Evolutionary conservation across 2,797 vertebrate genomes (phyloP), one percentile per base, ranked within the genome.

Genomic region (Steatocranus sp.): DNA sequence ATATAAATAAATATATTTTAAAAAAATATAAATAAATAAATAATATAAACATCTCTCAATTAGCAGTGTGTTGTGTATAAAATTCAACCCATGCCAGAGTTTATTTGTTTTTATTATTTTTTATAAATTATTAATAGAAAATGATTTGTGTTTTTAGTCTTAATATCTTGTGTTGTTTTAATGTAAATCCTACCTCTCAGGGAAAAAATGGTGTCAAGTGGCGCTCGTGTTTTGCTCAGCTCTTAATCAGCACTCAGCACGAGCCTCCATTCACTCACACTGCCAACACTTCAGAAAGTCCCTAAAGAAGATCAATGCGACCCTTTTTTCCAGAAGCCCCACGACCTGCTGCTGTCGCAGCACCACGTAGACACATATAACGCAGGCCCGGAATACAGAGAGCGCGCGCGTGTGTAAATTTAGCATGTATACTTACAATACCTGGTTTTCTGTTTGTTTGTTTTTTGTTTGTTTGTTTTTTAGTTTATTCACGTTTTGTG

Each of bases 191-290:
- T 43, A 78, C 83, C 75, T 84, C 87, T 83, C 48, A 83, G 78
- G 79, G 56, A 73, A 84, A 90, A 46, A 86, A 91, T 4, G 86
- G 89, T 78, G 92, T 90, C 83, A 90, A 89, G 87, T 91, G 89
- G 82, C 80, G 84, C 82, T 56, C n/a, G 82, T 83, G 84, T 88
- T 91, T 80, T 81, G 61, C 79, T 18, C 83, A 75, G 70, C 91
- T 91, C 88, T 92, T 93, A 88, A 94, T 94, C 94, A 93, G 91
- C 91, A 88, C 91, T 92, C 91, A 88, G 84, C 82, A 36, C 83
- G 80, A 78, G 66, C 20, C 84, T 87, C 75, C 80, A 76, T 88
- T 89, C 89, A 86, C 80, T 86, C 87, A 79, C 51, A 63, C 48
- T 86, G 76, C 58, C 81, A 75, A 83, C 88, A 88, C 91, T 92